Evolutionary conservation across 2,888 invertebrate species (phyloP), one percentile per base, ranked within the genome.

Genomic region (Heliothis peltigera): DNA sequence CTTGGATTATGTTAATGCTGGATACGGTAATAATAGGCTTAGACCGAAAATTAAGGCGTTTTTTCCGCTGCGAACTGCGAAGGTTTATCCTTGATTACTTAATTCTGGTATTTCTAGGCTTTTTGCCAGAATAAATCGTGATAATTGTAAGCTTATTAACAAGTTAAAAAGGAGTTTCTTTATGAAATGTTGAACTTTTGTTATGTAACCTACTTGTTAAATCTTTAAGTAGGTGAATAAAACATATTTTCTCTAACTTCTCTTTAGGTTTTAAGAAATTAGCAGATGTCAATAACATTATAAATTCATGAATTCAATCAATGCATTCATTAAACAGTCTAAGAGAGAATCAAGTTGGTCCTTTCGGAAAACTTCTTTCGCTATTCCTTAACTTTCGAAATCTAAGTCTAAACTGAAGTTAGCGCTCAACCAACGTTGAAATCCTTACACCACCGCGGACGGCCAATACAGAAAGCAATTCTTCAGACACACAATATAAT

Each of bases 361-460:
- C 7, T n/a, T 25, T 17, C 35, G 25, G 0, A 1, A 1, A 2
- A 4, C 1, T 3, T 42, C 22, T 48, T 17, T 18, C 25, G 48
- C 78, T 22, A 21, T 56, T 80, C 73, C 64, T 46, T 25, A 63
- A 43, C 58, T 60, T 47, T 35, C 0, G 8, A 55, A 62, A 64
- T 81, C 80, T 58, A 69, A 64, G 67, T 58, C 61, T 35, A 48
- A 70, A 58, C 62, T 61, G 64, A 65, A 82, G 77, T 79, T 58
- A 60, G 65, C 60, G 74, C 74, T 79, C 77, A 71, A 70, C 77
- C 71, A 75, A 75, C 81, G 80, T 75, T 85, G 78, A 83, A 87
- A 86, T 82, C 84, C 82, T 86, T 80, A 85, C 83, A 85, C 79
- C 80, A 71, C 75, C 82, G 72, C 74, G 77, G 64, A 85, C 65